These are phyloP conservation scores for Cephus cinctus DNA, from an alignment of 1,140 invertebrate species.

Conservation along the genomic window DNA sequence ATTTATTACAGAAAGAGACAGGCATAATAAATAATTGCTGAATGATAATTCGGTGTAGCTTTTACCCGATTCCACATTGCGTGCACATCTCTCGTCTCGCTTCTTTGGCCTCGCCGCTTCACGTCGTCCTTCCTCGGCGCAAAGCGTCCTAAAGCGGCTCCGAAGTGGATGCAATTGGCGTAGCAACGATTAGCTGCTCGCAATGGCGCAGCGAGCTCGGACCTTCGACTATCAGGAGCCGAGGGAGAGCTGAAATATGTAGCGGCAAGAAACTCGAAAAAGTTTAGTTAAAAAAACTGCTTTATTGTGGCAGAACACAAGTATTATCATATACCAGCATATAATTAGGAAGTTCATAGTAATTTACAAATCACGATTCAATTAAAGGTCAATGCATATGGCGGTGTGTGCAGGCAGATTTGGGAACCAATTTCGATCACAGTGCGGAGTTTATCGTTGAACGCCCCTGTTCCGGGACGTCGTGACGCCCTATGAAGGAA, in stretches of 20 bases:
- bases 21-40: too few relatives aligned
- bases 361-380: slow-evolving; percentile 50
- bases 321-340: slow-evolving; percentile 52
- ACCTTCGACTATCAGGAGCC: too few relatives aligned
- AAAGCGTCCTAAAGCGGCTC: background rate
- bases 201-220: background rate
- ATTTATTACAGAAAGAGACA: too few relatives aligned
- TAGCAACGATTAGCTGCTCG: background rate
- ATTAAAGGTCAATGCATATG: slow-evolving; percentile 29
- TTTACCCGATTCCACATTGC: too few relatives aligned
- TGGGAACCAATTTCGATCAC: slow-evolving; percentile 22
- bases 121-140: background rate
- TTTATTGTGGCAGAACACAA: slow-evolving; percentile 54
- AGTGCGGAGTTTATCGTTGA: too few relatives aligned
- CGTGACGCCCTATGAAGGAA: too few relatives aligned
- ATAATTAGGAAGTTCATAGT: slow-evolving; percentile 50
- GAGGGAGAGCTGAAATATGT: too few relatives aligned
- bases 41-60: too few relatives aligned
- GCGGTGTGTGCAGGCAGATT: slow-evolving; percentile 35
- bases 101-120: too few relatives aligned
- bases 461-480: too few relatives aligned
- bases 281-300: slow-evolving; percentile 44
- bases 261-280: slow-evolving; percentile 3
- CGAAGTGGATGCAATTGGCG: background rate
- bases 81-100: too few relatives aligned